Conservation (phyloP, 2,113 vertebrate genomes). For the Pandion haliaetus region DNA sequence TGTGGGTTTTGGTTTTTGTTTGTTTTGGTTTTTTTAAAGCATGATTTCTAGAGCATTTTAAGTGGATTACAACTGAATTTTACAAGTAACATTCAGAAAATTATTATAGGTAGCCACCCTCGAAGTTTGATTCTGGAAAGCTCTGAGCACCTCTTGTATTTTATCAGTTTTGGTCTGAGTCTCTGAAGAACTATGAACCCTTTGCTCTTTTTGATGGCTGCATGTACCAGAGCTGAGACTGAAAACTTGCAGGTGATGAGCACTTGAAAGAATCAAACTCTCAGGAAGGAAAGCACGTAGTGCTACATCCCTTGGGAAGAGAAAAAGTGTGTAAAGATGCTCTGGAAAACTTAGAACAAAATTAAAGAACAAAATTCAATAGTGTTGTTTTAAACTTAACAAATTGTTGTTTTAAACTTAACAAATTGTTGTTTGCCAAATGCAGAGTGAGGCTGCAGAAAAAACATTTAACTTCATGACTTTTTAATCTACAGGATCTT, state of each 20-base stretch:
- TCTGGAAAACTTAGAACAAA: not conserved
- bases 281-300: not conserved
- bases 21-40: not conserved
- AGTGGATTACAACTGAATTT: not conserved
- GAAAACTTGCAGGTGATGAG: not conserved
- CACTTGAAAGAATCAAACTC: not conserved
- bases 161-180: not conserved
- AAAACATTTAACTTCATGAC: not conserved
- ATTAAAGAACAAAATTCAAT: not conserved
- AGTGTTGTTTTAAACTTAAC: not conserved
- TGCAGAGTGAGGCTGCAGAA: not conserved
- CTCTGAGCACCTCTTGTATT: not conserved
- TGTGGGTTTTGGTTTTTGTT: not conserved
- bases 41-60: not conserved
- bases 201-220: not conserved
- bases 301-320: not conserved
- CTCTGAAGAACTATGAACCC: not conserved
- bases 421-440: not conserved
- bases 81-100: not conserved
- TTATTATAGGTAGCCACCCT: not conserved
- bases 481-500: conserved; percentile 79
- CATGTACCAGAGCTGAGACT: not conserved
- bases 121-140: not conserved
- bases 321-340: not conserved
- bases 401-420: too few species aligned